These are phyloP conservation scores for Bicyclus anynana DNA, from an alignment of 1,140 invertebrate species.

Conservation along the genomic window DNA sequence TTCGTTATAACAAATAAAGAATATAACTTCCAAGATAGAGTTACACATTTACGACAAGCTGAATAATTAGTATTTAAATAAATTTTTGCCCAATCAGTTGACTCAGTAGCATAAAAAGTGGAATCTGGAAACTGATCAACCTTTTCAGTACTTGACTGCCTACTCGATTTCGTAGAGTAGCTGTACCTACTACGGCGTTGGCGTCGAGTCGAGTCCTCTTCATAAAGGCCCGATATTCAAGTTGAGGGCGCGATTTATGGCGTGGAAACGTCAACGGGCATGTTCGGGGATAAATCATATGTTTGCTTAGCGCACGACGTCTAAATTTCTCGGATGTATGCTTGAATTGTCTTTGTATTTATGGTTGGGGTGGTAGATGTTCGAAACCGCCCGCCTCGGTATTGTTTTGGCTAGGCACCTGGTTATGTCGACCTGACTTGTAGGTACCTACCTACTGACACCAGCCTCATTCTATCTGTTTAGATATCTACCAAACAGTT, in stretches of 20 bases:
- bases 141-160: too few relatives aligned
- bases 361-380: constrained; percentile 37
- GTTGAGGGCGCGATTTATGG: constrained; percentile 73
- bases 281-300: constrained; percentile 68
- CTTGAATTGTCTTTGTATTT: constrained; percentile 51
- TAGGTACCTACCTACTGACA: neutral
- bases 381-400: constrained; percentile 19
- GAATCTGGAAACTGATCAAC: too few relatives aligned
- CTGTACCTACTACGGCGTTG: too few relatives aligned
- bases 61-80: too few relatives aligned
- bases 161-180: too few relatives aligned
- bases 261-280: constrained; percentile 69
- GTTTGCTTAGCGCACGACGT: constrained; percentile 63
- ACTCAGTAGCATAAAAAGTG: too few relatives aligned
- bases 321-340: constrained; percentile 62
- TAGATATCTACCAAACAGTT: too few relatives aligned
- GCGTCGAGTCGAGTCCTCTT: constrained; percentile 30
- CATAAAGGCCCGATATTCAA: constrained; percentile 66
- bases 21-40: too few relatives aligned
- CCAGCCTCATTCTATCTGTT: too few relatives aligned
- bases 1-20: too few relatives aligned
- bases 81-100: too few relatives aligned
- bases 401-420: constrained; percentile 23
- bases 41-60: too few relatives aligned
- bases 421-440: neutral